phyloP scores from a whole-genome alignment of 2,888 invertebrate species.

The Drosophila paracracens region DNA sequence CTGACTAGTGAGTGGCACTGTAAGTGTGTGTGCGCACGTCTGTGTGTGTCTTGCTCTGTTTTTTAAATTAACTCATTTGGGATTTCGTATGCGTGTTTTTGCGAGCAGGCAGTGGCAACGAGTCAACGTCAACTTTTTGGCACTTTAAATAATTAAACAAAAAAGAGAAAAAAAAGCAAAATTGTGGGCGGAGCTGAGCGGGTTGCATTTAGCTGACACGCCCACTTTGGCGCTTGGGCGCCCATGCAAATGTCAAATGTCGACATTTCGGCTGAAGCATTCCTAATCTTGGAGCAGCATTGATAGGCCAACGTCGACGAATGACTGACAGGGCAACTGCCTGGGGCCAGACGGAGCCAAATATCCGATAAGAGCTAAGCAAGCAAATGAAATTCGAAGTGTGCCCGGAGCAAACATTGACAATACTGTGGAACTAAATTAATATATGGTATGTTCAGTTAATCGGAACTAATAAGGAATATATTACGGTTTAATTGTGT shows the following conservation, averaged over 20 bases:
- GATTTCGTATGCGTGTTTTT: constrained; percentile 72
- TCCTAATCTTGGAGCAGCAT: constrained; percentile 41
- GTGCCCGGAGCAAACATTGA: constrained; percentile 30
- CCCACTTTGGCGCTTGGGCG: constrained; percentile 6
- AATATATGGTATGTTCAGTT: neutral
- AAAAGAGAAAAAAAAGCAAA: neutral
- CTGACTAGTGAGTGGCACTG: constrained; percentile 30
- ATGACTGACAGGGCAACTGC: constrained; percentile 64
- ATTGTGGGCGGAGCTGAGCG: constrained; percentile 5
- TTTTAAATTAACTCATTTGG: constrained; percentile 77
- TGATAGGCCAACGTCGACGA: constrained; percentile 63
- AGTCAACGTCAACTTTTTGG: constrained; percentile 43
- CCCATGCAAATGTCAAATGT: constrained; percentile 29
- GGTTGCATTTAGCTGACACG: constrained; percentile 30
- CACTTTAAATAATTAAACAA: constrained; percentile 78
- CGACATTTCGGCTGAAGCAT: constrained; percentile 12
- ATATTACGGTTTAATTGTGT: neutral
- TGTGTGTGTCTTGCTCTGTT: constrained; percentile 12
- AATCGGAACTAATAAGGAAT: neutral
- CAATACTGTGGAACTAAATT: constrained; percentile 32
- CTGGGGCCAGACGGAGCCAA: constrained; percentile 56
- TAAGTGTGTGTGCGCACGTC: neutral
- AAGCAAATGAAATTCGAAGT: constrained; percentile 72
- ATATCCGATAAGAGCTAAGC: constrained; percentile 72
- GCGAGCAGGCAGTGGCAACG: neutral